Evolutionary conservation across 1,140 invertebrate genomes (phyloP), one percentile per base, ranked within the genome.

Genomic region (Aphidius ervi): DNA sequence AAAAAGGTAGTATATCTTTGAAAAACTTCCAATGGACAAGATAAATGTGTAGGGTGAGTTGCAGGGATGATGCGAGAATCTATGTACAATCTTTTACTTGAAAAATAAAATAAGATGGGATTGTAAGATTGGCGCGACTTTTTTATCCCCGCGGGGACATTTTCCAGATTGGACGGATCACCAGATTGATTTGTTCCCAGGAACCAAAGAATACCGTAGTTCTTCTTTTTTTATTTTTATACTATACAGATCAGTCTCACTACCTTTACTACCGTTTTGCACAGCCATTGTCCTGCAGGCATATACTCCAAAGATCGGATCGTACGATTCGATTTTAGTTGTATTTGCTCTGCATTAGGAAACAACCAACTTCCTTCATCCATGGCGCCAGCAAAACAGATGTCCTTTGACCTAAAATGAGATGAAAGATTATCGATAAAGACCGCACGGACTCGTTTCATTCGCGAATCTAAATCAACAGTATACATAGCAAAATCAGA

Each of bases 331-430:
- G 62, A 63, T 63, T 66, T 47, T 54, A 61, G 57, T 62, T 65
- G 63, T 64, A 65, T 70, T 64, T 70, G 65, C 67, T 61, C 56
- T 60, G 68, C 65, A 70, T 68, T 68, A 68, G 64, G 64, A 65
- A 64, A 65, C 58, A 60, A 49, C 54, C 63, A 59, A 67, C 66
- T 65, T 65, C 59, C 59, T 60, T 60, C 52, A 46, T 58, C 47
- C 52, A 31, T 46, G 40, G 20, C 37, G 46, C 56, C 53, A 23
- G 48, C 43, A 61, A 57, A 58, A 37, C 45, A 37, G 49, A 65
- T 65, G 64, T 66, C 68, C 64, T 65, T 56, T 69, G 68, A 67
- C 68, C 68, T 66, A 63, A 64, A 67, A 69, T 59, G 58, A 67
- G 68, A 69, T 63, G 64, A 69, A 67, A 69, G 64, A 69, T 64